Evolutionary conservation across 2,113 vertebrate genomes (phyloP), one percentile per base, ranked within the genome.

Genomic region (Nycticebus coucang): DNA sequence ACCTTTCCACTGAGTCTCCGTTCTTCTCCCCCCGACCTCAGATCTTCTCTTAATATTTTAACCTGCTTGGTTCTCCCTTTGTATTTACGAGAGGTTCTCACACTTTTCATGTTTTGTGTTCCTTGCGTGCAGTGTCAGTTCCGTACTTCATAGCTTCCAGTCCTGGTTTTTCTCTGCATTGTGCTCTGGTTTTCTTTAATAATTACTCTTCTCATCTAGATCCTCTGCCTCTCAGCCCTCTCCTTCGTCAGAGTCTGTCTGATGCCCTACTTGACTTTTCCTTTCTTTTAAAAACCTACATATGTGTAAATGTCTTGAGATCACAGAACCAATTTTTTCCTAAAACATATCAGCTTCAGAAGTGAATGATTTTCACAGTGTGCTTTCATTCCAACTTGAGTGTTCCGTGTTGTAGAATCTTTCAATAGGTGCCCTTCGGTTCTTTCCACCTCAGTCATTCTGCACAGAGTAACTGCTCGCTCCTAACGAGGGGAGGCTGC

Each of bases 81-180:
- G 89, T 55, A 82, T 82, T 95, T 89, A 88, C 28, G 15, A 85
- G 83, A 72, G 55, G 18, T 80, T 92, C 74, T 53, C 60, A n/a
- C 41, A 35, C 57, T 60, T 79, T 89, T 74, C 35, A n/a, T 90
- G 75, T 62, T 53, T 57, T 66, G 55, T 57, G 26, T 75, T 80
- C 21, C 85, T 66, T 35, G n/a, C n/a, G 15, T n/a, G n/a, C 68
- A 1, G 33, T 21, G 68, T 19, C n/a, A 4, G 33, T 71, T 71
- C 18, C 18, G 4, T 35, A 19, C 33, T 4, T 71, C 8, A 21
- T 71, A 14, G 18, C 18, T 71, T 35, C 68, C 18, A 35, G 19
- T 71, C 68, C 68, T 11, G 33, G 4, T 35, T 71, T 35, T 71
- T 35, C 17, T 18, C 33, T 21, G 9, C 19, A 71, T 71, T 71